phyloP scores from a whole-genome alignment of 37 sponge, comb jelly and placozoan genomes.

The Ianthella basta region DNA sequence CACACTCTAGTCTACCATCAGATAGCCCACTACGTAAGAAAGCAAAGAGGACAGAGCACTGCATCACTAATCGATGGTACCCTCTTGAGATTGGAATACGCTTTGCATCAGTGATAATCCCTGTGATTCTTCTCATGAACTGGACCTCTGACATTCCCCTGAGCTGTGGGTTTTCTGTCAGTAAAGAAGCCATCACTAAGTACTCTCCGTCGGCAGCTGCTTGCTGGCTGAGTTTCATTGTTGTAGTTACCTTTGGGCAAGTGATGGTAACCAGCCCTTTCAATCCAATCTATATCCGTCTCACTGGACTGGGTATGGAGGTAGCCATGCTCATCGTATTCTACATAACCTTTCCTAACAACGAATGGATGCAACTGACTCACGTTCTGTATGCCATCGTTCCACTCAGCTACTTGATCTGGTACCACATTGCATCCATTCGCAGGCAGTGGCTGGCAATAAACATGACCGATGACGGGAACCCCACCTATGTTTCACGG shows the following conservation, averaged over 20 bases:
- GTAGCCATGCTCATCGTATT: neutral
- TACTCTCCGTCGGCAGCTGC: too few relatives aligned
- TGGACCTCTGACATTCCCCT: conserved; percentile 8
- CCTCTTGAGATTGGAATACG: conserved; percentile 2
- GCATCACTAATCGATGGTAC: conserved; percentile 25
- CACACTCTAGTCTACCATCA: too few relatives aligned
- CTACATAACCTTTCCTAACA: neutral
- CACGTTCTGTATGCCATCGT: conserved; percentile 27
- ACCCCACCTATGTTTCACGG: conserved; percentile 10
- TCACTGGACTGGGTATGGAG: neutral
- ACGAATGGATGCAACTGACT: neutral
- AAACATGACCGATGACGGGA: neutral
- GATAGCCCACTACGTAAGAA: neutral
- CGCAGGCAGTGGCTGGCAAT: neutral
- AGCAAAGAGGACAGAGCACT: neutral
- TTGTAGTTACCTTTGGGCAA: neutral
- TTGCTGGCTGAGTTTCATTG: neutral
- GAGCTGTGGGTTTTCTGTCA: conserved; percentile 16
- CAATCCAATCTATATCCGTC: neutral
- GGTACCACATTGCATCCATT: conserved; percentile 22
- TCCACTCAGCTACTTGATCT: neutral
- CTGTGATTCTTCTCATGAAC: neutral
- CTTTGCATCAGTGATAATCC: neutral
- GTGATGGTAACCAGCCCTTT: neutral
- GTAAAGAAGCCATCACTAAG: neutral